Evolutionary conservation across 1,140 invertebrate genomes (phyloP).

Genomic region (Cylas formicarius): DNA sequence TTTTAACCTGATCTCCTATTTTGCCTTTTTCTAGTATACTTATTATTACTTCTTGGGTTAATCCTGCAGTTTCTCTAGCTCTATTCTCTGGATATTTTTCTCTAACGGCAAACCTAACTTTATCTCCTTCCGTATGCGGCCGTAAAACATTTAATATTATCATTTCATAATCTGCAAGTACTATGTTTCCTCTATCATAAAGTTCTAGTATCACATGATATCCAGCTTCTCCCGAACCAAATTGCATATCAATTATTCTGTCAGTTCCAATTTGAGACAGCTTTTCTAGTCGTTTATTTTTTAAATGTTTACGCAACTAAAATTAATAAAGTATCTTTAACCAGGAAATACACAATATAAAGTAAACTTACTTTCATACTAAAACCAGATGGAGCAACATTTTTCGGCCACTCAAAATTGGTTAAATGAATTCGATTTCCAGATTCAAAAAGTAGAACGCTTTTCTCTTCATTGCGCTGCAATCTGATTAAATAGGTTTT

Average conservation of each 20-base stretch:
- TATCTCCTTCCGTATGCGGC: slow-evolving; percentile 88
- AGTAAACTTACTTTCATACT: slow-evolving; percentile 79
- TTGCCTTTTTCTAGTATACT: slow-evolving; percentile 61
- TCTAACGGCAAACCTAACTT: slow-evolving; percentile 83
- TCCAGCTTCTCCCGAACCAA: slow-evolving; percentile 88
- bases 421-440: slow-evolving; percentile 91
- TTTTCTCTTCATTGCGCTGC: slow-evolving; percentile 74
- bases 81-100: slow-evolving; percentile 83
- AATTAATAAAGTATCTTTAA: slow-evolving; percentile 35
- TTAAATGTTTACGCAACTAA: slow-evolving; percentile 91
- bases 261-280: slow-evolving; percentile 82
- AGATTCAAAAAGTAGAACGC: slow-evolving; percentile 86
- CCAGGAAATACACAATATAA: background rate
- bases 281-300: slow-evolving; percentile 87
- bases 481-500: slow-evolving; percentile 94
- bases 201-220: slow-evolving; percentile 96
- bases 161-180: slow-evolving; percentile 88
- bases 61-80: slow-evolving; percentile 56
- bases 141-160: slow-evolving; percentile 90
- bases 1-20: slow-evolving; percentile 72
- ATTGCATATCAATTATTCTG: slow-evolving; percentile 86
- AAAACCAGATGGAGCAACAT: slow-evolving; percentile 89
- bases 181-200: slow-evolving; percentile 94
- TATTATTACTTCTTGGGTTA: slow-evolving; percentile 38
- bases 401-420: slow-evolving; percentile 97